Base-by-base conservation (phyloP, 2,797 vertebrate species). In the Gadopsis marmoratus region DNA sequence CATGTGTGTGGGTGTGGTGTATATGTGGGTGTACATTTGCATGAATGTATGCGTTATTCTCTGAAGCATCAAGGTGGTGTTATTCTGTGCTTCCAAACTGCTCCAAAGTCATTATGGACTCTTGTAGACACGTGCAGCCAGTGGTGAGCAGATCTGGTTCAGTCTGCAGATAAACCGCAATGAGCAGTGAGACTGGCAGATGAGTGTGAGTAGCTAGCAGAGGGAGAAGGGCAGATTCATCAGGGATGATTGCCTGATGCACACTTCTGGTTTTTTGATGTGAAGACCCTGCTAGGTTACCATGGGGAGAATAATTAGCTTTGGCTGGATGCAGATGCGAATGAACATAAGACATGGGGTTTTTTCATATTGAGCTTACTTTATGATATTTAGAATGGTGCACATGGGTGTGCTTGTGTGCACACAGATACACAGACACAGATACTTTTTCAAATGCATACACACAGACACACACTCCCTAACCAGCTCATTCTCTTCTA, bases 221-320 rank as follows among this genome's bases (percentile, higher is more conserved):
- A 90, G 90, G 92, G 88, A 93, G 91, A 92, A 89, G 91, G 93
- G 92, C 91, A 93, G 90, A 93, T 93, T 93, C 91, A 94, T 94
- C 93, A 93, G 90, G 93, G 93, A 92, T 90, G 91, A 92, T 92
- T 92, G 93, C 90, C 86, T 92, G 92, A 92, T 91, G 86, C 90
- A 93, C 91, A 90, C 92, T 92, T 90, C 90, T 92, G 86, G 29
- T 88, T 92, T 94, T 93, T 91, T 92, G 87, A 91, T 91, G 89
- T 88, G 91, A 89, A 92, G 90, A 88, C 91, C 91, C 88, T 82
- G 87, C 90, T 88, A 89, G 79, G 91, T 92, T 94, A 91, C 90
- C 93, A 94, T 93, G 91, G 92, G 92, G 92, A 94, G 91, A 93
- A 93, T 93, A 93, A 93, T 94, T 94, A 93, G 88, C 89, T 91